A percentile compares a stretch with the other conserved stretches of the same genome.
Conservation (phyloP, 2,113 vertebrate species). For the Tichodroma muraria region DNA sequence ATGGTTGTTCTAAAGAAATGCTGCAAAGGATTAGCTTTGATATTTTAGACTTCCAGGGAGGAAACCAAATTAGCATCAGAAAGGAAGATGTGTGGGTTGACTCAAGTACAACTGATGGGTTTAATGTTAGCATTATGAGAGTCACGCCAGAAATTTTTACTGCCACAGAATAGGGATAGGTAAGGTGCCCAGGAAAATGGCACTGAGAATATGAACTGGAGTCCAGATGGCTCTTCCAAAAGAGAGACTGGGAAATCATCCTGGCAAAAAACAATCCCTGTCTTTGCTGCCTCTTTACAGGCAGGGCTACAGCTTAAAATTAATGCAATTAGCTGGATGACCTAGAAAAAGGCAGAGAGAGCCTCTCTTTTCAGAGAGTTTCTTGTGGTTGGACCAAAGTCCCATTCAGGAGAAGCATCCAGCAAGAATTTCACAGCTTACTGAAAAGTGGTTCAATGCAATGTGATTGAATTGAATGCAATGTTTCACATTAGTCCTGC, state of each 20-base stretch:
- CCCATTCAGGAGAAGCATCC: slow-evolving; percentile 11
- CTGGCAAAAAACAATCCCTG: slow-evolving; percentile 13
- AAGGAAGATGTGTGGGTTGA: not conserved
- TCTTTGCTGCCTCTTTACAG: slow-evolving; percentile 40
- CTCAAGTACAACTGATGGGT: not conserved
- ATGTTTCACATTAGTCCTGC: not conserved
- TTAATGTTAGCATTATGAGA: slow-evolving; percentile 42
- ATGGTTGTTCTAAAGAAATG: slow-evolving; percentile 27
- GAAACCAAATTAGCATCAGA: slow-evolving; percentile 41
- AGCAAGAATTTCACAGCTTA: slow-evolving; percentile 36
- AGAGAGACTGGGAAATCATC: slow-evolving; percentile 1
- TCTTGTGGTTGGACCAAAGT: slow-evolving; percentile 9
- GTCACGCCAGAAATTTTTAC: not conserved
- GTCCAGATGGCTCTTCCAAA: slow-evolving; percentile 35
- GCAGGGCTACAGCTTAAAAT: not conserved
- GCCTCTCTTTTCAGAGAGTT: not conserved
- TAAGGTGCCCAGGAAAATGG: slow-evolving; percentile 29
- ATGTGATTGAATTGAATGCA: not conserved
- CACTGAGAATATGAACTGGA: slow-evolving; percentile 24
- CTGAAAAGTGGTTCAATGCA: not conserved
- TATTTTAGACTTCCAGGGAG: slow-evolving; percentile 36
- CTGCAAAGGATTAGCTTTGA: slow-evolving; percentile 19
- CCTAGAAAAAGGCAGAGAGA: slow-evolving; percentile 1
- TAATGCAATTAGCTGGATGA: slow-evolving; percentile 24
- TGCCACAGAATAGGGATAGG: not conserved